Percentiles rank a stretch among this genome's conserved stretches.
These are phyloP conservation scores for Lamellibrachia columna DNA, from an alignment of 2,888 invertebrate genomes.

Conservation along the genomic window DNA sequence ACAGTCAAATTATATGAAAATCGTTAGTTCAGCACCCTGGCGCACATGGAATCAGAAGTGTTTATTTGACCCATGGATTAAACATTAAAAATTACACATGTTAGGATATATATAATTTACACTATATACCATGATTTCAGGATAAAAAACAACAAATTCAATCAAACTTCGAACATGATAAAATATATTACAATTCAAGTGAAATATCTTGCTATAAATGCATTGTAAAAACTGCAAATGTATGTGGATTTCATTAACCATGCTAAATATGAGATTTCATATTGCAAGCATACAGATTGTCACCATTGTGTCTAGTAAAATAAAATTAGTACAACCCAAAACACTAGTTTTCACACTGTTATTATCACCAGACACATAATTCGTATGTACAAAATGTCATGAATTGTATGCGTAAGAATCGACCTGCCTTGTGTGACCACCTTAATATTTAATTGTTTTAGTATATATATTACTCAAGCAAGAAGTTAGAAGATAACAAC, in stretches of 20 bases:
- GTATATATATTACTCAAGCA: too few species aligned
- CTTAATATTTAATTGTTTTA: too few species aligned
- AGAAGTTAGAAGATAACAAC: too few species aligned
- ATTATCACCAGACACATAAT: background rate
- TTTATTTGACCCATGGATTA: too few species aligned
- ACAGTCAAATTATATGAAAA: too few species aligned
- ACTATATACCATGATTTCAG: background rate
- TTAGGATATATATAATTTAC: too few species aligned
- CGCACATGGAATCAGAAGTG: too few species aligned
- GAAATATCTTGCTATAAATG: background rate
- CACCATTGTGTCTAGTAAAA: background rate
- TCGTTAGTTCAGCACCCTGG: too few species aligned
- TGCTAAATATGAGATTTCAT: background rate
- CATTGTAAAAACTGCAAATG: background rate
- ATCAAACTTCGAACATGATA: background rate
- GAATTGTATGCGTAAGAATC: background rate
- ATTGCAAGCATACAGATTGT: background rate
- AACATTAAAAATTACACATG: too few species aligned
- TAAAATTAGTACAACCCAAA: background rate
- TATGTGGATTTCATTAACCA: background rate
- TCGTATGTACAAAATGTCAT: background rate
- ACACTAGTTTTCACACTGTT: background rate
- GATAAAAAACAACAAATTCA: background rate
- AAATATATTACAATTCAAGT: background rate
- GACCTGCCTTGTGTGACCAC: too few species aligned